Evolutionary conservation across 2,888 invertebrate genomes (phyloP), one percentile per base, ranked within the genome.

Genomic region (Miltochrista miniata): DNA sequence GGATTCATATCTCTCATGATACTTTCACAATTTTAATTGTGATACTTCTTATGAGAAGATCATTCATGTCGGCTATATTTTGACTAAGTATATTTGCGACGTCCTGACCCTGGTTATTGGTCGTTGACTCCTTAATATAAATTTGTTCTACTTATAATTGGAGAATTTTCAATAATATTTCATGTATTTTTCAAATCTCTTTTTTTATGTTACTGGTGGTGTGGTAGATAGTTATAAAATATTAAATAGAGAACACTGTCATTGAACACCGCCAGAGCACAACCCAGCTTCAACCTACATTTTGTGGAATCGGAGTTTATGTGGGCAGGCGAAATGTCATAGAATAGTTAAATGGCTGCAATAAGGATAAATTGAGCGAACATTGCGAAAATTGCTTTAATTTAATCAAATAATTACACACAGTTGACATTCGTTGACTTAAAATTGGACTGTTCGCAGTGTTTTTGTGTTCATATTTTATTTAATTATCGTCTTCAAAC

Each of bases 351-450:
- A 45, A 56, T 58, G 51, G 54, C 56, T 54, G 54, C 54, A 56
- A 48, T 39, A 48, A 39, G 49, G 45, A 47, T 54, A 68, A 70
- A 68, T 68, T 73, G 54, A 54, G 46, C 61, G 33, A 45, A 57
- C 57, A 52, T 63, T 44, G 60, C 70, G 63, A 74, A 73, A 69
- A 68, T 45, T 62, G 54, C 48, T 39, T 37, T 65, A 61, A 68
- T 59, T 51, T 54, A 66, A 74, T 71, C 62, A 71, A 69, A 72
- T 71, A 75, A 75, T 76, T 75, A 61, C 43, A 47, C 51, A 48
- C 52, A 71, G 61, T 76, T 76, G 68, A 71, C 74, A 63, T 67
- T 66, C 57, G 66, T 73, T 73, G 61, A 69, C 70, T 59, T 57
- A 54, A 56, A 68, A 66, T 72, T 65, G 29, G 30, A 12, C 40